These are phyloP conservation scores for Drosophila mettleri DNA, from an alignment of 2,888 invertebrate species.

Conservation along the genomic window DNA sequence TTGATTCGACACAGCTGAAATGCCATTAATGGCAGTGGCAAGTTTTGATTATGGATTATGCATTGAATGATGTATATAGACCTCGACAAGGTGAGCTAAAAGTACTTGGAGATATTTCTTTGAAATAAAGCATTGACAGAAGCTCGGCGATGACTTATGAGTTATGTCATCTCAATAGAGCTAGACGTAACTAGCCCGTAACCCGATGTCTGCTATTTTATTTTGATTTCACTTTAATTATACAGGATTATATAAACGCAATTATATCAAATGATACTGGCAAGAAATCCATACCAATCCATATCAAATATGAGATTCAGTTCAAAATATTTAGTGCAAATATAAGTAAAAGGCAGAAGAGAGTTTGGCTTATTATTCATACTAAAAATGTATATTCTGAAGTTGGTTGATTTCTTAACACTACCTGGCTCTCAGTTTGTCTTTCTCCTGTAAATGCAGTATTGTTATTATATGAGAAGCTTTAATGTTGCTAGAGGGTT, in stretches of 20 bases:
- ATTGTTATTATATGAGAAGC: too few species aligned
- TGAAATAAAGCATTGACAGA: neutral
- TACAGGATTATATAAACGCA: neutral
- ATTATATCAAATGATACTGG: constrained; percentile 2
- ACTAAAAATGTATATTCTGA: too few species aligned
- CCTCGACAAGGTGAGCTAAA: constrained; percentile 14
- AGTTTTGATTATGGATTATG: constrained; percentile 5
- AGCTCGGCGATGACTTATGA: neutral
- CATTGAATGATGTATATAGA: constrained; percentile 4
- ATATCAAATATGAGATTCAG: too few species aligned
- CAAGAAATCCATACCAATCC: neutral
- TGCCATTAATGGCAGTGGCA: constrained; percentile 18
- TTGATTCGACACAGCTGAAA: constrained; percentile 51
- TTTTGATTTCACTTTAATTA: neutral
- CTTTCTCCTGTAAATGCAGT: too few species aligned
- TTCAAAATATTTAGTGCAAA: too few species aligned
- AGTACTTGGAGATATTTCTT: constrained; percentile 1
- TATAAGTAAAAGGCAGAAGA: too few species aligned
- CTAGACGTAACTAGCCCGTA: neutral
- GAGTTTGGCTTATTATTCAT: too few species aligned
- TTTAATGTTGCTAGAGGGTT: too few species aligned
- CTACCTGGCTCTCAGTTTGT: too few species aligned
- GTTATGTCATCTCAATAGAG: too few species aligned
- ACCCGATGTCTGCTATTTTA: neutral
- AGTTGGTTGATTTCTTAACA: too few species aligned